phyloP scores from a whole-genome alignment of 2,113 vertebrate species.

The Oxygymnocypris stewartii region DNA sequence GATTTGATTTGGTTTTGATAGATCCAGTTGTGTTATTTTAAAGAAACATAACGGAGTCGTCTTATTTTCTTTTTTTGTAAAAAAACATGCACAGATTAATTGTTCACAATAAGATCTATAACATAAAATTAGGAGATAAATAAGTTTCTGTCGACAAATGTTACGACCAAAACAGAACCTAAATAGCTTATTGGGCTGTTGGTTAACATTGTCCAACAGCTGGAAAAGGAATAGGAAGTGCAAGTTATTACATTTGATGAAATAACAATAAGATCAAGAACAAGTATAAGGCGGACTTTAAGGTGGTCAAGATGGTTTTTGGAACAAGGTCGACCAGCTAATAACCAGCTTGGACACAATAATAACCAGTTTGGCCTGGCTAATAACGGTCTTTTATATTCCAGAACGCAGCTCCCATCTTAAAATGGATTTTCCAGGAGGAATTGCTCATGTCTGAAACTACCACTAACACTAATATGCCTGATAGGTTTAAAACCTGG shows the following conservation, averaged over 20 bases:
- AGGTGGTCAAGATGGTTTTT: slow-evolving; percentile 10
- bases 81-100: no score
- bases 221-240: background rate
- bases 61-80: no score
- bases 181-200: background rate
- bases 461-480: background rate
- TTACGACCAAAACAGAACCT: background rate
- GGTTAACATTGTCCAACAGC: background rate
- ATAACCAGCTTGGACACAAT: background rate
- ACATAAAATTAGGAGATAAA: no score
- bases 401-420: background rate
- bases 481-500: background rate
- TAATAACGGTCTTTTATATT: background rate
- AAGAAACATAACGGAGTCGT: no score
- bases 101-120: no score
- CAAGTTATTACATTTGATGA: background rate
- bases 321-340: background rate
- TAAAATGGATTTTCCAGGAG: slow-evolving; percentile 6
- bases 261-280: background rate
- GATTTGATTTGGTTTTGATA: no score
- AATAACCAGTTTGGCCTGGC: background rate
- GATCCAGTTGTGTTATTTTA: no score
- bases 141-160: background rate
- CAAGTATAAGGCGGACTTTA: background rate
- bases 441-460: slow-evolving; percentile 1